phyloP scores from a whole-genome alignment of 2,113 vertebrate species.

The Tonatia bakeri region DNA sequence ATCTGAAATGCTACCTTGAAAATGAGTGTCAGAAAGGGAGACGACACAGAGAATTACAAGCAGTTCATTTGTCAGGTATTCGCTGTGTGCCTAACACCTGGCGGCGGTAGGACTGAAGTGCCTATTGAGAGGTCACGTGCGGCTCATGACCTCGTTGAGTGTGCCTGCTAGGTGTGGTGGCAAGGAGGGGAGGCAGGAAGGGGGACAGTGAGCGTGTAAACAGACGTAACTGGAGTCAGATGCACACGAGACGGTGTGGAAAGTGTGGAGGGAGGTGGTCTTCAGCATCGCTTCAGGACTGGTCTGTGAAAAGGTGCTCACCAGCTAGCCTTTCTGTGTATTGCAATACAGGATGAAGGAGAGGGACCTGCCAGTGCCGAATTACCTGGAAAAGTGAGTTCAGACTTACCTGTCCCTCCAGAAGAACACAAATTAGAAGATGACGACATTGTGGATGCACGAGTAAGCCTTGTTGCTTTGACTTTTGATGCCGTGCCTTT shows the following conservation, averaged over 20 bases:
- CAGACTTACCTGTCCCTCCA: conserved; percentile 74
- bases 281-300: not conserved
- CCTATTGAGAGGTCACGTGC: not conserved
- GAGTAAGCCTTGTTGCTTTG: conserved; percentile 75
- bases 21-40: conserved; percentile 1
- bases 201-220: not conserved
- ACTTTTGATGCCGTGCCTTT: conserved; percentile 22
- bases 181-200: not conserved
- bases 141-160: not conserved
- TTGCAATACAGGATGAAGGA: conserved; percentile 81
- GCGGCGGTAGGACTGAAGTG: not conserved
- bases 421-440: conserved; percentile 77
- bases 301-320: conserved; percentile 18
- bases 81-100: not conserved
- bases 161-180: not conserved
- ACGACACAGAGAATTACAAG: not conserved
- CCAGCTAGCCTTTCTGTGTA: not conserved
- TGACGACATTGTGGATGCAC: conserved; percentile 76
- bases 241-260: not conserved
- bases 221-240: not conserved
- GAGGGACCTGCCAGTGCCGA: conserved; percentile 74
- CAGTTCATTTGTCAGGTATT: not conserved
- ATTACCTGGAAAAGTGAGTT: conserved; percentile 73
- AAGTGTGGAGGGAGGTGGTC: not conserved
- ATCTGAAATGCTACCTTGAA: not conserved